phyloP scores from a whole-genome alignment of 2,888 invertebrate genomes.

The Luperina nickerlii region DNA sequence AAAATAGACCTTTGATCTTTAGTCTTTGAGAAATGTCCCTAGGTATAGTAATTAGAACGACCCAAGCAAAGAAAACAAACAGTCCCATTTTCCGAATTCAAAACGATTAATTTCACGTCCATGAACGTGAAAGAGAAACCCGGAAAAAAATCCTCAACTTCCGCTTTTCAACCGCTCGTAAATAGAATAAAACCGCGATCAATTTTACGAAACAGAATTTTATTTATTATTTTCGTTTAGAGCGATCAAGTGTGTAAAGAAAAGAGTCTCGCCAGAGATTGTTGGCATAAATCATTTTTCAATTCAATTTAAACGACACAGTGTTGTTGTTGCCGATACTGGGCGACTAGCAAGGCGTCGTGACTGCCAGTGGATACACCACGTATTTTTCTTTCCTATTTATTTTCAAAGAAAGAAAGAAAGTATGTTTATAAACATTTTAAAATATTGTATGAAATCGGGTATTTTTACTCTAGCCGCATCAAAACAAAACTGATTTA shows the following conservation, averaged over 20 bases:
- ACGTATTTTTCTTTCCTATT: slow-evolving; percentile 54
- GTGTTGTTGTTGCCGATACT: slow-evolving; percentile 83
- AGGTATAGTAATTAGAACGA: neutral
- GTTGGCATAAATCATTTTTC: slow-evolving; percentile 88
- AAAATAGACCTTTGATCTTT: neutral
- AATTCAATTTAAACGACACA: slow-evolving; percentile 89
- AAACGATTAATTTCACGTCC: slow-evolving; percentile 29
- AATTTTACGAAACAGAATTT: slow-evolving; percentile 76
- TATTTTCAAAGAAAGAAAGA: slow-evolving; percentile 54
- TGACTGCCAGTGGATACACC: slow-evolving; percentile 70
- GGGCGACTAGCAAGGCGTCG: slow-evolving; percentile 62
- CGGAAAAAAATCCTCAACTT: slow-evolving; percentile 67
- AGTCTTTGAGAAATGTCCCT: neutral
- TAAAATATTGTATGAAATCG: neutral
- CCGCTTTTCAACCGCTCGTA: slow-evolving; percentile 69
- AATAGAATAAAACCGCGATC: slow-evolving; percentile 74
- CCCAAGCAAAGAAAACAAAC: slow-evolving; percentile 12
- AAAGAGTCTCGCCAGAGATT: slow-evolving; percentile 83
- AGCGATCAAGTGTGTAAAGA: slow-evolving; percentile 84
- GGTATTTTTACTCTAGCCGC: slow-evolving; percentile 8
- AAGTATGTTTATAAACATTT: neutral
- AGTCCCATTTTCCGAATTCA: slow-evolving; percentile 4
- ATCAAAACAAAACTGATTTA: slow-evolving; percentile 46
- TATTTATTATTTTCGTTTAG: slow-evolving; percentile 83
- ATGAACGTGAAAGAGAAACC: neutral